Base-by-base conservation (phyloP, 2,888 invertebrate genomes). In the Eristalis intricaria region DNA sequence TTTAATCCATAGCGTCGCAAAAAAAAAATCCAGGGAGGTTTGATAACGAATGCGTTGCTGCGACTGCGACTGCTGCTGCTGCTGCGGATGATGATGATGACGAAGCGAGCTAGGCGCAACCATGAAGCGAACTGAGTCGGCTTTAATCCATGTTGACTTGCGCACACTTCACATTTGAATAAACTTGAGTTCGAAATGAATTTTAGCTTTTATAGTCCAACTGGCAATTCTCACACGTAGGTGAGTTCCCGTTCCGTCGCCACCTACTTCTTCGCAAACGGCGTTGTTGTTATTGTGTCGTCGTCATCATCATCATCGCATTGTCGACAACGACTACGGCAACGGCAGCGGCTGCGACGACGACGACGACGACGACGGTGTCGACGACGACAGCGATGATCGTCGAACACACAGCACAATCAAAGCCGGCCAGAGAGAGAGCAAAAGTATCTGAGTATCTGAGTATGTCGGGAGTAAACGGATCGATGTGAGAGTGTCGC, bases 161-260 rank as follows among this genome's bases (percentile, higher is more conserved):
- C 92, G 91, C 91, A 91, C 92, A 91, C 91, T 91, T 92, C 91
- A 91, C 91, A 92, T 91, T 93, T 93, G 92, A 93, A 93, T 93
- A 93, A 93, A 92, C 92, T 91, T 92, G 92, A 92, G 91, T 92
- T 91, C 90, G 90, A 91, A 91, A 91, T 90, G 91, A 91, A 91
- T 91, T 93, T 91, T 91, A 90, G 93, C 93, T 93, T 93, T 92
- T 93, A 93, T 93, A 93, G 91, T 90, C 91, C 90, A 88, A 87
- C 84, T 83, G 88, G 90, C 89, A 89, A 89, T 90, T 90, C 92
- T 92, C 91, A 91, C 89, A 89, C 88, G 89, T 85, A 84, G 61
- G 75, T 88, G 89, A 84, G 78, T 87, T 83, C 64, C 83, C 88
- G 69, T 56, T 85, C 63, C 84, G 77, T 86, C 87, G 43, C 82